phyloP scores from a whole-genome alignment of 2,888 invertebrate species.

The Embidobia sp. region DNA sequence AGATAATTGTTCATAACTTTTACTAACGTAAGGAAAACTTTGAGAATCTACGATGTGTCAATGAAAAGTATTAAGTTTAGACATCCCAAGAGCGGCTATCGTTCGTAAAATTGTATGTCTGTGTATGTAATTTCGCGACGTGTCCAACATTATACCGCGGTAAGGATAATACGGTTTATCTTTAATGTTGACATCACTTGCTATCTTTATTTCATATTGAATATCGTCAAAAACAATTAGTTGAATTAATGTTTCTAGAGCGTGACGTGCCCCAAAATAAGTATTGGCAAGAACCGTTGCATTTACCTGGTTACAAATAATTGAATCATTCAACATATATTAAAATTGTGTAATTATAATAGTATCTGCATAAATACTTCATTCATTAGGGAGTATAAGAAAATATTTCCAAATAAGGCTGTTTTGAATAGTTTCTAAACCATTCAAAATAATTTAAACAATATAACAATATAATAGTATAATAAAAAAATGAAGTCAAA shows the following conservation, averaged over 20 bases:
- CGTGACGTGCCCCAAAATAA: constrained; percentile 87
- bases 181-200: constrained; percentile 84
- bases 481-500: too few species aligned
- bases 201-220: constrained; percentile 81
- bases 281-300: constrained; percentile 79
- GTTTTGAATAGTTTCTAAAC: too few species aligned
- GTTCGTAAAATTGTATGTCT: constrained; percentile 88
- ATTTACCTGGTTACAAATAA: too few species aligned
- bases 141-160: constrained; percentile 94
- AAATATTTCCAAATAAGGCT: too few species aligned
- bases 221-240: constrained; percentile 85
- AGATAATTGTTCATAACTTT: constrained; percentile 2
- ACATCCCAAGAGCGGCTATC: constrained; percentile 93
- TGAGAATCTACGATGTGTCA: constrained; percentile 98
- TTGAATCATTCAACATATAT: too few species aligned
- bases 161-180: constrained; percentile 94
- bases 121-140: constrained; percentile 92
- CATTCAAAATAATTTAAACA: too few species aligned
- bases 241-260: constrained; percentile 86
- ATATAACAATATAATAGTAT: too few species aligned
- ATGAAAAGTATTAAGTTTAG: constrained; percentile 96
- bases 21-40: constrained; percentile 93
- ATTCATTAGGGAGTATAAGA: too few species aligned
- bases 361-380: too few species aligned
- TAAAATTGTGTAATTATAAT: too few species aligned